phyloP scores from a whole-genome alignment of 1,140 invertebrate genomes.

The Macrobrachium nipponense region DNA sequence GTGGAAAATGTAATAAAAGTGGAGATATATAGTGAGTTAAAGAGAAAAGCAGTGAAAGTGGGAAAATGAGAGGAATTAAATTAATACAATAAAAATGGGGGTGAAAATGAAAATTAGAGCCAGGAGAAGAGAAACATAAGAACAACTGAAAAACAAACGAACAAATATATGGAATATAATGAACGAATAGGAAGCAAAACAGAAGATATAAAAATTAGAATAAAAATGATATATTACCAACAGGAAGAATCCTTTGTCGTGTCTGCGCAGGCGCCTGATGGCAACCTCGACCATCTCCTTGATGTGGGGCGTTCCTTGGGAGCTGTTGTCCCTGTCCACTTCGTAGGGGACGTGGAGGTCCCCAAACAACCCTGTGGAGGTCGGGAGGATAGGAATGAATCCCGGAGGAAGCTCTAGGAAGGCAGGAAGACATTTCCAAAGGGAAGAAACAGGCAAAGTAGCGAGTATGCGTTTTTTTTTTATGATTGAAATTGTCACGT shows the following conservation, averaged over 20 bases:
- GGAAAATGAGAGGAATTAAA: no score
- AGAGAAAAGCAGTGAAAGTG: no score
- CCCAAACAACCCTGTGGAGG: conserved; percentile 53
- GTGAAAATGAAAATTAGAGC: no score
- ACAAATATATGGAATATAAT: no score
- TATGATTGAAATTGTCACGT: no score
- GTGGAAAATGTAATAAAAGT: no score
- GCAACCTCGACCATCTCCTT: conserved; percentile 64
- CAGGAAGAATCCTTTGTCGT: conserved; percentile 66
- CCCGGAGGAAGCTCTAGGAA: background rate
- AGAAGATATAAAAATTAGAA: background rate
- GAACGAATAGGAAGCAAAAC: no score
- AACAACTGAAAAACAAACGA: no score
- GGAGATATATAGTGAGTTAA: no score
- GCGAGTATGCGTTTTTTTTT: no score
- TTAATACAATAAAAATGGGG: no score
- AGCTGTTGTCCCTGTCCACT: conserved; percentile 73
- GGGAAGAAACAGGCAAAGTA: background rate
- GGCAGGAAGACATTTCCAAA: background rate
- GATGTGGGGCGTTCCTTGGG: conserved; percentile 61
- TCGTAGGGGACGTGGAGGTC: conserved; percentile 59
- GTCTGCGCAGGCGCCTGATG: conserved; percentile 55
- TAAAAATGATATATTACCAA: conserved; percentile 67
- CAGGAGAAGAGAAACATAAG: no score
- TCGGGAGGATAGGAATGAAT: background rate